phyloP scores from a whole-genome alignment of 2,797 vertebrate genomes.

The Macrochelys suwanniensis region DNA sequence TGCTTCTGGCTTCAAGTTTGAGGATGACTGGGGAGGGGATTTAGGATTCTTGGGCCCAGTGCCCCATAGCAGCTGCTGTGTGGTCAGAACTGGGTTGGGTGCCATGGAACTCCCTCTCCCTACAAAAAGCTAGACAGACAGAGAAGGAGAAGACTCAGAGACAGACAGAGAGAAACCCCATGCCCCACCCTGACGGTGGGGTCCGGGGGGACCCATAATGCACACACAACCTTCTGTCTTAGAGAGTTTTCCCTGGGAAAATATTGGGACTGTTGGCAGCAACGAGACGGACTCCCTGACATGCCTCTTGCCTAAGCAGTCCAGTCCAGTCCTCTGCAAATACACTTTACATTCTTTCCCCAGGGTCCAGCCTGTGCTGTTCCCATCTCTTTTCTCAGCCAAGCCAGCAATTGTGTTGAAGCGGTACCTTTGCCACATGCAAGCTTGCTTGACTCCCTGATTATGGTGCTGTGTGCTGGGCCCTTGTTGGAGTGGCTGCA shows the following conservation, averaged over 20 bases:
- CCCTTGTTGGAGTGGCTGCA: not conserved
- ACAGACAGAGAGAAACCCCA: not conserved
- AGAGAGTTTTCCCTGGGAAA: not conserved
- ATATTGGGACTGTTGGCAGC: not conserved
- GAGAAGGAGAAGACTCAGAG: not conserved
- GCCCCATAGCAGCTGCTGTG: not conserved
- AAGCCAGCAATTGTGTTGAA: not conserved
- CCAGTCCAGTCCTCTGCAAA: not conserved
- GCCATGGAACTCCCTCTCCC: not conserved
- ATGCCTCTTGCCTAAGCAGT: not conserved
- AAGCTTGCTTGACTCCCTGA: not conserved
- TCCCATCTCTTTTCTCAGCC: not conserved
- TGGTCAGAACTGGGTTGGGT: not conserved
- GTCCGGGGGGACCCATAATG: not conserved
- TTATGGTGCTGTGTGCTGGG: not conserved
- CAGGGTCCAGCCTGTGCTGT: not conserved
- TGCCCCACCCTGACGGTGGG: not conserved
- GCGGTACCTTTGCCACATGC: not conserved
- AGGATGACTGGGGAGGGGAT: not conserved
- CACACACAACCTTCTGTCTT: not conserved
- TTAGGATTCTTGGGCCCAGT: not conserved
- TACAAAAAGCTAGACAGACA: not conserved
- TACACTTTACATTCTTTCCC: not conserved
- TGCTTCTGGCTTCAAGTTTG: not conserved
- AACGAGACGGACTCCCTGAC: not conserved